A percentile compares a stretch with the other conserved stretches of the same genome.
Conservation (phyloP, 2,888 invertebrate species). For the Gortyna flavago region DNA sequence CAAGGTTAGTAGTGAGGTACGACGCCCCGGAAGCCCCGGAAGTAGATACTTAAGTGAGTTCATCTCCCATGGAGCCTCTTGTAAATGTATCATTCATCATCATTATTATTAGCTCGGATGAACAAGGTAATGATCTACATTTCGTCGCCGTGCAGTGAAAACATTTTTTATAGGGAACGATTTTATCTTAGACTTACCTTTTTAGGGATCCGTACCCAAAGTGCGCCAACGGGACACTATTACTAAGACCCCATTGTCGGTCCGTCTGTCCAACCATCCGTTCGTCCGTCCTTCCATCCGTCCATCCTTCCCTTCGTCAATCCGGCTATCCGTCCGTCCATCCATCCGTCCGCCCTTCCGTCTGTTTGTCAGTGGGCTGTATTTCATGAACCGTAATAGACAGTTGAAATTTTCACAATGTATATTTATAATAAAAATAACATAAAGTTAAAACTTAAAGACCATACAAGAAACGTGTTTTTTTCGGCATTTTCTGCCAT, state of each 20-base stretch:
- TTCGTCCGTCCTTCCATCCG: too few relatives aligned
- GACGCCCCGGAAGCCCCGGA: neutral
- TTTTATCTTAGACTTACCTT: neutral
- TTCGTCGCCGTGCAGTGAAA: neutral
- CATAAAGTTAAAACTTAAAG: neutral
- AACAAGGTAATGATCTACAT: neutral
- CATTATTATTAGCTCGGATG: neutral
- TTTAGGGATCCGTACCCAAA: neutral
- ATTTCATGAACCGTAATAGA: neutral
- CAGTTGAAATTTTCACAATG: neutral
- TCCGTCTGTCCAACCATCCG: too few relatives aligned
- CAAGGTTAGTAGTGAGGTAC: neutral
- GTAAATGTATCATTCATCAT: neutral
- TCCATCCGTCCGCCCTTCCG: too few relatives aligned
- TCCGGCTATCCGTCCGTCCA: too few relatives aligned
- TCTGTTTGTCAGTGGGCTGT: neutral
- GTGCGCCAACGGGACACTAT: neutral
- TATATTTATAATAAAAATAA: neutral
- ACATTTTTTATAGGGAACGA: neutral
- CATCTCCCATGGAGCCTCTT: neutral
- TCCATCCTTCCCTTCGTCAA: too few relatives aligned
- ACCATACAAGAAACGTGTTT: too few relatives aligned
- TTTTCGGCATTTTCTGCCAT: too few relatives aligned
- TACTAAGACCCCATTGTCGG: neutral
- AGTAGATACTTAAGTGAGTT: conserved; percentile 10